Conservation (phyloP, 2,113 vertebrate species). For the Calyptommatus sinebrachiatus region DNA sequence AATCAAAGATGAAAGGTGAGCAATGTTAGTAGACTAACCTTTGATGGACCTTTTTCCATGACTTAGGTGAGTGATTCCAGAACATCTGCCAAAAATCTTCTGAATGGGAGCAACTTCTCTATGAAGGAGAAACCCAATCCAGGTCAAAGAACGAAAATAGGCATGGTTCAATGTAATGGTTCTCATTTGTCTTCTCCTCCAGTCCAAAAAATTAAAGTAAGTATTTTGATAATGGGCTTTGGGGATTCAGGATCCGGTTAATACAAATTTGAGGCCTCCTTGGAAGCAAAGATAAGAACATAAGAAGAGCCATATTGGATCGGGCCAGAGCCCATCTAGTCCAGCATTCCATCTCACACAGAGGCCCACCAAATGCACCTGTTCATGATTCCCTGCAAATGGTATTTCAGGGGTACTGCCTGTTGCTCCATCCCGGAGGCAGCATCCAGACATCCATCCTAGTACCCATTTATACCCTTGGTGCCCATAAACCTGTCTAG, state of each 20-base stretch:
- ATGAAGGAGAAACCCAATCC: slow-evolving; percentile 19
- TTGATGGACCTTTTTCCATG: slow-evolving; percentile 26
- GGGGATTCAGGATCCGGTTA: not conserved
- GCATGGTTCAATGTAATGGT: slow-evolving; percentile 54
- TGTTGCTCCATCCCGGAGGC: too few species aligned
- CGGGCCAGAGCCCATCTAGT: too few species aligned
- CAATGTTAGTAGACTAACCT: slow-evolving; percentile 4
- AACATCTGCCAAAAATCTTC: slow-evolving; percentile 41
- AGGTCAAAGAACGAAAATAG: slow-evolving; percentile 35
- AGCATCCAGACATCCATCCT: too few species aligned
- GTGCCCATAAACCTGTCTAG: too few species aligned
- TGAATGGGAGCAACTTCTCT: slow-evolving; percentile 52
- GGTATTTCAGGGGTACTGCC: too few species aligned
- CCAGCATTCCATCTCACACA: too few species aligned
- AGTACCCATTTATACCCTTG: too few species aligned
- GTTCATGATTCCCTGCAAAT: too few species aligned
- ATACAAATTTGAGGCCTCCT: not conserved
- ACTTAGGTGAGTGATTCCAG: slow-evolving; percentile 53
- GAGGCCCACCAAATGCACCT: too few species aligned
- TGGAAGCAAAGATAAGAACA: not conserved
- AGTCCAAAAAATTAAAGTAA: slow-evolving; percentile 65
- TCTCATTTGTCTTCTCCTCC: slow-evolving; percentile 35
- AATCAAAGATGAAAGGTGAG: not conserved
- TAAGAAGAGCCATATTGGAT: too few species aligned
- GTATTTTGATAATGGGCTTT: not conserved